These are phyloP conservation scores for Sceliomorpha sp. DNA, from an alignment of 2,888 invertebrate species.

Conservation along the genomic window DNA sequence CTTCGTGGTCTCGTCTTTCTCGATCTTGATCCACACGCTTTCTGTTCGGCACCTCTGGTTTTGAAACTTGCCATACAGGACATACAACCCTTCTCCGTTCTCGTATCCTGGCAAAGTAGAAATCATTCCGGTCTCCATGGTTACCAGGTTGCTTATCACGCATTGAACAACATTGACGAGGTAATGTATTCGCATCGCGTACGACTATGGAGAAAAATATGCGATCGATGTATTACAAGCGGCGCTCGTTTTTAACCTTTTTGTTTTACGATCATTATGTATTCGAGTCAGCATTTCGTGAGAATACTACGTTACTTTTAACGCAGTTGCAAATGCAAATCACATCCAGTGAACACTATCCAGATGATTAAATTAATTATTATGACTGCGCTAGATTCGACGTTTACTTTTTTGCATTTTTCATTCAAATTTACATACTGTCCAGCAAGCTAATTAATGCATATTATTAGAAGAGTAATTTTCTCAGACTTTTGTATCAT, in stretches of 20 bases:
- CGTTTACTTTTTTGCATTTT: slow-evolving; percentile 18
- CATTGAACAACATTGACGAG: slow-evolving; percentile 83
- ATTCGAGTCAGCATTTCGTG: slow-evolving; percentile 32
- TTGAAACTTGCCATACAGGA: slow-evolving; percentile 92
- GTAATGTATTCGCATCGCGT: slow-evolving; percentile 71
- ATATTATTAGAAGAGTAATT: too few relatives aligned
- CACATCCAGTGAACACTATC: slow-evolving; percentile 24
- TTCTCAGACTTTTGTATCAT: too few relatives aligned
- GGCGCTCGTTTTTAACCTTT: slow-evolving; percentile 19
- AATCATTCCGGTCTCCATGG: slow-evolving; percentile 92
- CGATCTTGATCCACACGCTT: slow-evolving; percentile 89
- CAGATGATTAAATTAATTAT: slow-evolving; percentile 44
- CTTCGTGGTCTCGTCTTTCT: slow-evolving; percentile 88
- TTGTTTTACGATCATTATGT: slow-evolving; percentile 31
- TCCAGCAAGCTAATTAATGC: too few relatives aligned
- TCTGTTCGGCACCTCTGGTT: slow-evolving; percentile 92
- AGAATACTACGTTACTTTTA: slow-evolving; percentile 40
- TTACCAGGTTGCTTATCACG: slow-evolving; percentile 92
- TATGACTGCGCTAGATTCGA: slow-evolving; percentile 21
- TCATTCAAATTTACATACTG: background rate
- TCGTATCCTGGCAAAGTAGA: slow-evolving; percentile 94
- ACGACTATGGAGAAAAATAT: slow-evolving; percentile 39
- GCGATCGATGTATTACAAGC: slow-evolving; percentile 44
- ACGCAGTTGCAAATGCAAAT: slow-evolving; percentile 46
- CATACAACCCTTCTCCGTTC: slow-evolving; percentile 91